Conservation (phyloP, 2,113 vertebrate genomes). For the Sebastes fasciatus region DNA sequence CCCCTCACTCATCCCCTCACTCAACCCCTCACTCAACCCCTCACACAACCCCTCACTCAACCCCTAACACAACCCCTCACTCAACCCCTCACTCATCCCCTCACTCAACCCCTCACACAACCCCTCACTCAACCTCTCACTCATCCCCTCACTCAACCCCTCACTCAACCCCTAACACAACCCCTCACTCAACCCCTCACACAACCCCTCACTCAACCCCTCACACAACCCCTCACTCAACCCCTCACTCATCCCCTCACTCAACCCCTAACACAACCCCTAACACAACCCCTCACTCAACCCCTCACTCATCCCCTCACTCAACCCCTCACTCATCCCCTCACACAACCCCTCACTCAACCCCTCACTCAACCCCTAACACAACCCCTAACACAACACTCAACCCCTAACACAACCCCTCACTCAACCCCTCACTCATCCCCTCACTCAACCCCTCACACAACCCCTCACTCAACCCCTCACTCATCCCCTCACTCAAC, state of each 20-base stretch:
- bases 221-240: constrained; percentile 16
- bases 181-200: neutral
- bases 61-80: no score
- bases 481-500: no score
- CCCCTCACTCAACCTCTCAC: no score
- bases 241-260: neutral
- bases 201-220: neutral
- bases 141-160: neutral
- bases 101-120: no score
- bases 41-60: no score
- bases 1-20: no score
- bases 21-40: no score
- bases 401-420: no score
- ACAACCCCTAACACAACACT: constrained; percentile 18
- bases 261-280: constrained; percentile 18
- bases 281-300: constrained; percentile 18
- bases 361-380: constrained; percentile 3
- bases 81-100: no score
- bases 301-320: constrained; percentile 7
- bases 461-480: constrained; percentile 20
- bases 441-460: constrained; percentile 6
- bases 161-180: constrained; percentile 7
- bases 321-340: constrained; percentile 7
- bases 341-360: constrained; percentile 17
- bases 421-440: constrained; percentile 17